Percentiles rank a stretch among this genome's conserved stretches.
These are phyloP conservation scores for Chloroceryle aenea DNA, from an alignment of 2,113 vertebrate genomes.

Conservation along the genomic window DNA sequence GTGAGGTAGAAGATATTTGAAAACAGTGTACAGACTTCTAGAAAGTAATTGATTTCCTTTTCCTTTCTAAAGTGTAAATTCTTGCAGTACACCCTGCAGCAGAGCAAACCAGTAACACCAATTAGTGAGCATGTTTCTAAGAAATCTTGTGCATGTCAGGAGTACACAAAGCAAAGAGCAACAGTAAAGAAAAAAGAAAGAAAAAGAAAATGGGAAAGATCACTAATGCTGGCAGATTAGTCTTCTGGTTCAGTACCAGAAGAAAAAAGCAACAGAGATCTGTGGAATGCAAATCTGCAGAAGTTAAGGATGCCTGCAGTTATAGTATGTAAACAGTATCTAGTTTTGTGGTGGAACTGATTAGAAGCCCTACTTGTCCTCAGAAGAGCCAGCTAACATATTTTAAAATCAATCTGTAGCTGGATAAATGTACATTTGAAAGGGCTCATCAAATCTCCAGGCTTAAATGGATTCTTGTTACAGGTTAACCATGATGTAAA, in stretches of 20 bases:
- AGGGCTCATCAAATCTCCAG: background rate
- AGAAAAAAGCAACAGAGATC: background rate
- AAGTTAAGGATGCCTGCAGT: conserved; percentile 11
- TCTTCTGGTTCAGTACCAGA: background rate
- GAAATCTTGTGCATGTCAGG: background rate
- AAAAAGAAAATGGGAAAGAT: background rate
- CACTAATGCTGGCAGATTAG: background rate
- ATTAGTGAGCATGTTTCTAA: background rate
- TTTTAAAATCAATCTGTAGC: background rate
- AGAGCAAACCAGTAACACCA: background rate
- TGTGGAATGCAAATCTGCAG: background rate
- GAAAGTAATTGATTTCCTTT: background rate
- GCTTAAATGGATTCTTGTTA: background rate
- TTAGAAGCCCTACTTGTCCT: conserved; percentile 34
- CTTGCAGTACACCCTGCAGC: background rate
- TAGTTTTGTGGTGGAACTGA: conserved; percentile 29
- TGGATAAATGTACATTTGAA: background rate
- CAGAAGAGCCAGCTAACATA: background rate
- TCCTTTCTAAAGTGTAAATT: background rate
- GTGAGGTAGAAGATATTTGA: background rate
- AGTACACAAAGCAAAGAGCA: background rate
- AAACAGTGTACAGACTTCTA: background rate
- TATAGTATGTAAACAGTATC: background rate
- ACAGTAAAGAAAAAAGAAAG: background rate
- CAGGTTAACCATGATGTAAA: conserved; percentile 12